Conservation (phyloP, 2,113 vertebrate genomes). For the Amblyopsis rosae region DNA sequence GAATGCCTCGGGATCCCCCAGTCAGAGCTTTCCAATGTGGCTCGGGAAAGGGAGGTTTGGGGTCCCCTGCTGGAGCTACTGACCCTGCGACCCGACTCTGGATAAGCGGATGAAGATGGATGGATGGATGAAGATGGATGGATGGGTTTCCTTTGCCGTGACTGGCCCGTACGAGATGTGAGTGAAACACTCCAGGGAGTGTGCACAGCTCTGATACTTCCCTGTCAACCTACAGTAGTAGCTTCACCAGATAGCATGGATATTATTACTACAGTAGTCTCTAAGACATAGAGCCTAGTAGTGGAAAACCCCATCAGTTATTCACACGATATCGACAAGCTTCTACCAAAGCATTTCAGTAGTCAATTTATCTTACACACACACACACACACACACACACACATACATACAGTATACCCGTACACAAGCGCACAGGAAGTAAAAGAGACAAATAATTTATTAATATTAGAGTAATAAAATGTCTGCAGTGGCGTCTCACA, state of each 20-base stretch:
- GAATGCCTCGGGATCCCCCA: too few relatives aligned
- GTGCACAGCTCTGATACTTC: neutral
- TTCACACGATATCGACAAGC: constrained; percentile 6
- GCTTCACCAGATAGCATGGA: constrained; percentile 19
- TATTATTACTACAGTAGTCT: constrained; percentile 7
- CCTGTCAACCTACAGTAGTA: neutral
- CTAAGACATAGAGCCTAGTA: neutral
- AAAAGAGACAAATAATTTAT: neutral
- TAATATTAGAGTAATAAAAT: too few relatives aligned
- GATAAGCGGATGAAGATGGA: too few relatives aligned
- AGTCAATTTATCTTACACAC: constrained; percentile 24
- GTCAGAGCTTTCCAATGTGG: too few relatives aligned
- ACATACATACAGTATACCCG: neutral
- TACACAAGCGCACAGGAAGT: neutral
- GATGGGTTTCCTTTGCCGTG: neutral
- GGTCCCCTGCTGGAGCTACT: too few relatives aligned
- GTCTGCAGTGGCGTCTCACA: neutral
- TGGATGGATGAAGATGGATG: too few relatives aligned
- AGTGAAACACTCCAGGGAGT: too few relatives aligned
- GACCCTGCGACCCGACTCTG: too few relatives aligned
- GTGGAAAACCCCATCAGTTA: constrained; percentile 38
- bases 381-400: neutral
- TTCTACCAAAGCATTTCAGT: constrained; percentile 24
- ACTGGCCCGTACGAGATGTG: too few relatives aligned
- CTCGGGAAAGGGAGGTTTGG: too few relatives aligned